Evolutionary conservation across 2,888 invertebrate species (phyloP).

Genomic region (Blomia tropicalis): DNA sequence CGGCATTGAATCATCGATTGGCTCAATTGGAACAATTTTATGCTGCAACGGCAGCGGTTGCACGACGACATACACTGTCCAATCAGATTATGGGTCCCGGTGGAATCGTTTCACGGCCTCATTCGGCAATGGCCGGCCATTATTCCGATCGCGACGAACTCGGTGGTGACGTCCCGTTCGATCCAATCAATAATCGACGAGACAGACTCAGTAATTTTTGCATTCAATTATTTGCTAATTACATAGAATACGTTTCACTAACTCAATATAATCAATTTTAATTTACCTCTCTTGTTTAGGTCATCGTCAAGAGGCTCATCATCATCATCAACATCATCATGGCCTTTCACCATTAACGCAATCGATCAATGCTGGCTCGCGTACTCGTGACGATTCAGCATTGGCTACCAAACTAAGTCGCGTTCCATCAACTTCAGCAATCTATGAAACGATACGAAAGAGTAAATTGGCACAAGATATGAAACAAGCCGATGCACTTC

Average conservation of each 20-base stretch:
- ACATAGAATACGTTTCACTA: not conserved
- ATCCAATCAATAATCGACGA: not conserved
- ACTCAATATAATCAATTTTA: not conserved
- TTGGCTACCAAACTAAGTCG: conserved; percentile 61
- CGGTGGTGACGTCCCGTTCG: not conserved
- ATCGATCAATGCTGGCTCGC: conserved; percentile 20
- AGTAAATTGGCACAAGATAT: conserved; percentile 18
- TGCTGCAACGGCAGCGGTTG: not conserved
- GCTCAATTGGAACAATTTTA: conserved; percentile 10
- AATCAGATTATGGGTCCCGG: not conserved
- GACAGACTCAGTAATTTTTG: not conserved
- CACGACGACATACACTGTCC: not conserved
- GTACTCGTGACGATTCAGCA: conserved; percentile 38
- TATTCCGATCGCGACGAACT: not conserved
- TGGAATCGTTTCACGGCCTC: not conserved
- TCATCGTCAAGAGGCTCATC: conserved; percentile 17
- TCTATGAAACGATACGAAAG: conserved; percentile 73
- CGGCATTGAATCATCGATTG: not conserved
- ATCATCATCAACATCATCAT: conserved; percentile 11
- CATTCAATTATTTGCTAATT: not conserved
- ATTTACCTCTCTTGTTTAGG: not conserved
- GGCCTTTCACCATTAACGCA: not conserved
- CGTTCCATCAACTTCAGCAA: conserved; percentile 62
- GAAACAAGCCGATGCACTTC: conserved; percentile 41
- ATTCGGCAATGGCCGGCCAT: not conserved